phyloP scores from a whole-genome alignment of 2,113 vertebrate genomes.

The Callochromis pleurospilus region DNA sequence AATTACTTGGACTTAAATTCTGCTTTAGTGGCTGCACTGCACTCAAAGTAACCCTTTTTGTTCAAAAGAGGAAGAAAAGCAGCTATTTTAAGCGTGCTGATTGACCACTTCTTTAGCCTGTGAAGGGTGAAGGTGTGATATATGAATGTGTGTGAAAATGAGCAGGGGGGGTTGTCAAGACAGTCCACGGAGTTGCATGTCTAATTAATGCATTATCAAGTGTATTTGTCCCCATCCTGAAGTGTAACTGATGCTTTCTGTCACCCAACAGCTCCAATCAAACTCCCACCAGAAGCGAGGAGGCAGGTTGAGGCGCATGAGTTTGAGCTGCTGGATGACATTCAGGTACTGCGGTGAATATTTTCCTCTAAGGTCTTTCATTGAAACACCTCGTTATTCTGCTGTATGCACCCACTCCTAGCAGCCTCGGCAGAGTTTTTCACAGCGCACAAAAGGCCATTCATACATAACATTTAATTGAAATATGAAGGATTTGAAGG shows the following conservation, averaged over 20 bases:
- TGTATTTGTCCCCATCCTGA: background rate
- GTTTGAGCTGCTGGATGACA: conserved; percentile 77
- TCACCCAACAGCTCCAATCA: conserved; percentile 58
- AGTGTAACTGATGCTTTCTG: background rate
- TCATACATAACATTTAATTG: background rate
- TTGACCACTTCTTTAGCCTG: background rate
- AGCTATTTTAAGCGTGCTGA: background rate
- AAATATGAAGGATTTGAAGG: background rate
- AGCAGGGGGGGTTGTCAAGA: background rate
- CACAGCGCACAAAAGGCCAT: background rate
- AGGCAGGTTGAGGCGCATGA: conserved; percentile 65
- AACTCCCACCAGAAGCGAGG: conserved; percentile 49
- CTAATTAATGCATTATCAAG: background rate
- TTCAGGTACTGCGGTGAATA: conserved; percentile 69
- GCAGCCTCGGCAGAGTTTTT: background rate
- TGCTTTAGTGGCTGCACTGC: background rate
- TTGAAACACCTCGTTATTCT: background rate
- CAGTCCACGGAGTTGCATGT: background rate
- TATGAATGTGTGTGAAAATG: background rate
- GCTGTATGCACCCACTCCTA: background rate
- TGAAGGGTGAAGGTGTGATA: background rate
- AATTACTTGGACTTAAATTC: background rate
- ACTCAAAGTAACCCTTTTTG: background rate
- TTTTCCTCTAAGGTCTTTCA: background rate
- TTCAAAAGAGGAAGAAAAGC: background rate